Base-by-base conservation (phyloP, 2,888 invertebrate species). In the Temnothorax ravouxi region DNA sequence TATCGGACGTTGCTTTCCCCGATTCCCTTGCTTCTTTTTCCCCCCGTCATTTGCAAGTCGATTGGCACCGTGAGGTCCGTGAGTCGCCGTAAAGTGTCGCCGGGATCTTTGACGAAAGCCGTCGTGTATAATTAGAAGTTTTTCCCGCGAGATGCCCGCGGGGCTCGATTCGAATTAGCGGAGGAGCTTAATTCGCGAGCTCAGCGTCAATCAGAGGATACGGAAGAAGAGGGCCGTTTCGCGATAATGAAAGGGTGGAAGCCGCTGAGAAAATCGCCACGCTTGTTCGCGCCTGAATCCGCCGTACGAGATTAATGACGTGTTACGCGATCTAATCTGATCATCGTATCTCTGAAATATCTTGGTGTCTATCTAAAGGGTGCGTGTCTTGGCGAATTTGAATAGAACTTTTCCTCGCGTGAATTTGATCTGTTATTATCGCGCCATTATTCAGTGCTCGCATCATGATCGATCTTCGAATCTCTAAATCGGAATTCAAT, bases 11-110 rank as follows among this genome's bases (percentile, higher is more conserved):
- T 41, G 79, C 84, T n/a, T 56, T 56, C n/a, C 59, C 38, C 54
- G 50, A 71, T 72, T 29, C 21, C 34, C 44, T 13, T 18, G 34
- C 29, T 62, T 50, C n/a, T 25, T 47, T 67, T 41, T n/a, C 59
- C 21, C 59, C 44, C 41, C 72, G 52, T 83, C 83, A 86, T 89
- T 90, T 90, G 89, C 89, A 88, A 89, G 90, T 88, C 88, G 90
- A 90, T 88, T 84, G 84, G 56, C 44, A n/a, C 15, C 66, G 29
- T 81, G 75, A 84, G 83, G 3, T 29, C 29, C 29, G 29, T 29
- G 29, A 29, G 3, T 41, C 52, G 18, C 15, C 66, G 34, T 84
- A 77, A 85, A 86, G 84, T 69, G 86, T 89, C 83, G 83, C 44
- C 72, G 75, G 47, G 66, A 52, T 56, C 77, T 86, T 85, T 86